Evolutionary conservation across 2,797 vertebrate species (phyloP).

Genomic region (Aulostomus chinensis): DNA sequence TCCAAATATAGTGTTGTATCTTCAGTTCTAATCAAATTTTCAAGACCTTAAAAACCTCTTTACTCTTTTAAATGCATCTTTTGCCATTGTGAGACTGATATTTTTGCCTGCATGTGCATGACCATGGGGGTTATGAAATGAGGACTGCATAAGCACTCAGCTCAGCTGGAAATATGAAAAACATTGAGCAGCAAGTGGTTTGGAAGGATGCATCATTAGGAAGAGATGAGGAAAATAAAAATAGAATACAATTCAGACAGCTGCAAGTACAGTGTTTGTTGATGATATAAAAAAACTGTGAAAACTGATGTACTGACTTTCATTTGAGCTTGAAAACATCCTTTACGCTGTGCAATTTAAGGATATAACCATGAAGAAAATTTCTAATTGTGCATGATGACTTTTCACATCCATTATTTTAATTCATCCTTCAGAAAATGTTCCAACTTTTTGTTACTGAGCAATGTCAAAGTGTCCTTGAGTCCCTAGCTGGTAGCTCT

Average conservation of each 20-base stretch:
- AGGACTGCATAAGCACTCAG: not conserved
- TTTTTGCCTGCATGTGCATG: not conserved
- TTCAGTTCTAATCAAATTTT: not conserved
- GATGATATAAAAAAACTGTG: conserved; percentile 1
- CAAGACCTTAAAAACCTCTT: not conserved
- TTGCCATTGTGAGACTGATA: not conserved
- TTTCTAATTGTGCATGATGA: too few species aligned
- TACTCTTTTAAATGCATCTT: not conserved
- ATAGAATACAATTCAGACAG: conserved; percentile 17
- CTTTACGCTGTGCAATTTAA: too few species aligned
- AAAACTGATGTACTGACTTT: too few species aligned
- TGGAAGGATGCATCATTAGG: conserved; percentile 14
- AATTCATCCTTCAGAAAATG: too few species aligned
- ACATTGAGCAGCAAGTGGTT: not conserved
- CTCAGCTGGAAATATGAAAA: conserved; percentile 13
- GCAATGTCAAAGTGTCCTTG: too few species aligned
- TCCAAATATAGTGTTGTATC: not conserved
- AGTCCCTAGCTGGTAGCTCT: too few species aligned
- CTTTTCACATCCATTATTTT: too few species aligned
- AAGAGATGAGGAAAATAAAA: not conserved
- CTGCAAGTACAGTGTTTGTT: not conserved
- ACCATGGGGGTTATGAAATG: not conserved
- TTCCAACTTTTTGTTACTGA: too few species aligned
- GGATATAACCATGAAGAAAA: too few species aligned
- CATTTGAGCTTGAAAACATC: too few species aligned